Base-by-base conservation (phyloP, 2,797 vertebrate species). In the Peromyscus eremicus region DNA sequence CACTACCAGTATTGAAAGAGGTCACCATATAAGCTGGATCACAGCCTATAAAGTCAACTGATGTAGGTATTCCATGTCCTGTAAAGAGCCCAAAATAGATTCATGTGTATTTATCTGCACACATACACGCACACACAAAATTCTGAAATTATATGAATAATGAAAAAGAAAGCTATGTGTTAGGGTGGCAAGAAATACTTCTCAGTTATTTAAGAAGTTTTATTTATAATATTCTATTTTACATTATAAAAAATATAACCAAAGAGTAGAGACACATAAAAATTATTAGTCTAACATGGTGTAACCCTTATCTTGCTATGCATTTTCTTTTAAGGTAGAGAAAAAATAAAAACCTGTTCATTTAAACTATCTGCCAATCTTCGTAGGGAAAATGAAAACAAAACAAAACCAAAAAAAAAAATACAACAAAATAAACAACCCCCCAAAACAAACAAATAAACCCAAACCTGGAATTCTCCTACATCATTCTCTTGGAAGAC, bases 1-100 rank as follows among this genome's bases (percentile, higher is more conserved):
- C 99, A 83, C 98, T 99, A 93, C 99, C 99, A 46, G 98, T 99
- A 98, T 99, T 99, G 97, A 99, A 99, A 84, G 99, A 99, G 57
- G 99, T 98, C 97, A 99, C 99, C 99, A 99, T 99, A 98, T 99
- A 99, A 98, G 99, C 99, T 96, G 99, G 99, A 97, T 99, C 99
- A 98, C 99, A 99, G 64, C 99, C 99, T 97, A 99, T 99, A 89
- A 99, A 99, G 98, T 99, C 99, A 94, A 99, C 99, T 0, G 99
- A 99, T 16, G 99, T 99, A 95, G 99, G 99, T 97, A 99, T 98
- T 76, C 99, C 99, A 93, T 99, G 99, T 82, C 99, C 99, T 99
- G 97, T 68, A 97, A 83, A 57, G n/a, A 92, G 29, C 6, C 75
- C 92, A 96, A 89, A 96, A 8, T 87, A 94, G 92, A 92, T 68